Base-by-base conservation (phyloP, 2,888 invertebrate genomes). In the Athetis lepigone region DNA sequence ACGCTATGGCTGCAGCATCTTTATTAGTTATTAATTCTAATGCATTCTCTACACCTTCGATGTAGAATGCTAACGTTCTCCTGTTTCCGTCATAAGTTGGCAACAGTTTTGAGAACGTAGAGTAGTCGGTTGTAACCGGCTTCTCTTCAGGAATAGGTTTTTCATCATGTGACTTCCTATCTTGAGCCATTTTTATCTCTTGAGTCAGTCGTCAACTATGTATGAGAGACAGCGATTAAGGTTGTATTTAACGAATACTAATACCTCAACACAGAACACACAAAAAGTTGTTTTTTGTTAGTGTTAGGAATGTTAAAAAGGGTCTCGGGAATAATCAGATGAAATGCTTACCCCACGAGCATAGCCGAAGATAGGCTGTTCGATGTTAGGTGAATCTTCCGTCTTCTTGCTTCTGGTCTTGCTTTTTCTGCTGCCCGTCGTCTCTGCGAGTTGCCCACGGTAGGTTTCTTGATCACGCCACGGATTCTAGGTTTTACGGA, bases 81-180 rank as follows among this genome's bases (percentile, higher is more conserved):
- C 25, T 76, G 45, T 82, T 81, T 1, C 80, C 83, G 16, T 83
- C 81, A 11, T 79, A 83, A 0, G n/a, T 39, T 11, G 81, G 79
- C 42, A 82, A 70, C 0, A 77, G 25, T 52, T 62, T 63, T 4
- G 70, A 19, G 7, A 74, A 62, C 9, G 64, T 39, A 0, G 47
- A 29, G 16, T 47, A 62, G 0, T 75, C 70, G 0, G 36, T 50
- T 6, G 19, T 3, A 8, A 51, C 7, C n/a, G 29, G 1, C 7
- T 65, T 70, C 4, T 40, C 46, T 4, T 58, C 57, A 6, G 4
- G 0, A 1, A 42, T 21, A 2, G 4, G 23, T 23, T 46, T 59
- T 8, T 64, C 63, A 9, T 29, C 67, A 7, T 19, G 21, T 13
- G 9, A 9, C 2, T 23, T 56, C 47, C 59, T 66, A 8, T 49